These are phyloP conservation scores for Oncorhynchus nerka DNA, from an alignment of 2,113 vertebrate species.

Conservation along the genomic window DNA sequence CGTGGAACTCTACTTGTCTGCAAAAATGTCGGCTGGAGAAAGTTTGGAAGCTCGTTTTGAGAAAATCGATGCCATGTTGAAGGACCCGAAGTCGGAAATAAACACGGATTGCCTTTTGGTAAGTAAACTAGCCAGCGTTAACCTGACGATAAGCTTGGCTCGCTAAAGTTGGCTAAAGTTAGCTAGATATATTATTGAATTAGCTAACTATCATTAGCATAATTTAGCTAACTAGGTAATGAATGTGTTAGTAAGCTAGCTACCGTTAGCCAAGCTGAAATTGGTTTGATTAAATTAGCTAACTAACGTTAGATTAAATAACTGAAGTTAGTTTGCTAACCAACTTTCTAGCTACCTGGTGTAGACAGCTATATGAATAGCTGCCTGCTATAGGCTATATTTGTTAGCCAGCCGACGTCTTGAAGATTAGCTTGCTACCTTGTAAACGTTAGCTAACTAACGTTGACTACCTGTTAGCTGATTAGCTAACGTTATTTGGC, in stretches of 20 bases:
- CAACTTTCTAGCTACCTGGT: too few relatives aligned
- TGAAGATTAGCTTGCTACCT: too few relatives aligned
- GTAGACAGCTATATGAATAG: too few relatives aligned
- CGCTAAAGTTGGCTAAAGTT: slow-evolving; percentile 26
- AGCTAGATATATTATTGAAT: slow-evolving; percentile 44
- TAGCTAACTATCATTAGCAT: slow-evolving; percentile 17
- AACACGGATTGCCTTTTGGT: slow-evolving; percentile 98
- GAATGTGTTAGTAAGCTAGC: background rate
- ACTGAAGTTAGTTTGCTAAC: too few relatives aligned
- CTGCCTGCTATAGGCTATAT: too few relatives aligned
- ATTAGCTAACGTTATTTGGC: too few relatives aligned
- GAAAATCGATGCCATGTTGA: slow-evolving; percentile 94
- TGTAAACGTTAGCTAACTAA: too few relatives aligned
- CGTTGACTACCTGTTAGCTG: too few relatives aligned
- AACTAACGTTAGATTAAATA: too few relatives aligned
- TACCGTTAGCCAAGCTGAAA: background rate
- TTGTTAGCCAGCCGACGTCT: too few relatives aligned
- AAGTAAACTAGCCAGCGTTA: slow-evolving; percentile 68
- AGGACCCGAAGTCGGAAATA: slow-evolving; percentile 95
- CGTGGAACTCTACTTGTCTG: slow-evolving; percentile 38
- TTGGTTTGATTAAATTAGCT: background rate
- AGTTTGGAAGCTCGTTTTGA: slow-evolving; percentile 92
- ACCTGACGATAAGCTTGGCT: slow-evolving; percentile 1
- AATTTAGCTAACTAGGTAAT: background rate
- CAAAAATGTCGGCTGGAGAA: slow-evolving; percentile 88